Base-by-base conservation (phyloP, 2,888 invertebrate species). In the Synergus umbraculus region DNA sequence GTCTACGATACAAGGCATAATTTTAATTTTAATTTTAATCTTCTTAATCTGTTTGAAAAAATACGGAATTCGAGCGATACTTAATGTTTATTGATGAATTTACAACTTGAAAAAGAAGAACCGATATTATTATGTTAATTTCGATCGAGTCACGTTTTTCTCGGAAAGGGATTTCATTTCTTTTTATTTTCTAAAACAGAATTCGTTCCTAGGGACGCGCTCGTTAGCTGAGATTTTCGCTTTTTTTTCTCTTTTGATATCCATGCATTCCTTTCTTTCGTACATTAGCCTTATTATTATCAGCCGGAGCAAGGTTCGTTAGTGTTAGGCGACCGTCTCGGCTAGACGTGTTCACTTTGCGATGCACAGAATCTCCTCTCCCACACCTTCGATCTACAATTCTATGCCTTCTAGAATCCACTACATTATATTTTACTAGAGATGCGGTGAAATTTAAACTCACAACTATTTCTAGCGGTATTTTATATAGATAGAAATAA, bases 231-330 rank as follows among this genome's bases (percentile, higher is more conserved):
- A 49, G 73, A 73, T 54, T 73, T 73, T 73, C 49, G 73, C 54
- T 37, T 73, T 73, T 73, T 73, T 54, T 18, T 54, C 37, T 73
- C 15, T 22, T 49, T 49, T 54, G 46, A 73, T 73, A 73, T 73
- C 37, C 73, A 29, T 37, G 54, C 49, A 73, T 73, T 73, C 73
- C 73, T 73, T 73, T 73, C 73, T 73, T 73, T 73, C 54, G 73
- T 54, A 73, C 73, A 73, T 73, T 73, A 73, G 73, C 73, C 54
- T 73, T 73, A 73, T 73, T 73, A 73, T 73, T 73, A 73, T 73
- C 73, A 73, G 73, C 22, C 49, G 73, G 73, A 66, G 66, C 10
- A 66, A 73, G 73, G 73, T 73, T 73, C 73, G 73, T 73, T 73
- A 73, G 73, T 73, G 73, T 54, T 73, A 73, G 49, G 54, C 54